Conservation (phyloP, 2,113 vertebrate genomes). For the Hyperopisus bebe region DNA sequence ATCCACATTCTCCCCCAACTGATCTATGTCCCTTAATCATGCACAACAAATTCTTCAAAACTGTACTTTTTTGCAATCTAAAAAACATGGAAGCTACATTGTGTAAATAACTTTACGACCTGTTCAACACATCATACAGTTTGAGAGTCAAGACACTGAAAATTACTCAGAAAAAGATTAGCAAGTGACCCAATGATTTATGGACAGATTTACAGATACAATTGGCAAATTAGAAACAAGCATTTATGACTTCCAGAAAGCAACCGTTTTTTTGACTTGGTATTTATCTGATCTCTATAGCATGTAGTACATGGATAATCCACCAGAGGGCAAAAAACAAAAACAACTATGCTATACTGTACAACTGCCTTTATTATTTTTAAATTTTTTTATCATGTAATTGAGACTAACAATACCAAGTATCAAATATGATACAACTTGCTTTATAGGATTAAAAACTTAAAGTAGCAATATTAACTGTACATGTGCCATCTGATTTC, state of each 20-base stretch:
- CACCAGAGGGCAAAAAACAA: neutral
- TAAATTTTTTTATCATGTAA: neutral
- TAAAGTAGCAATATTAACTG: neutral
- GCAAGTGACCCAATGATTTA: neutral
- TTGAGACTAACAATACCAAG: neutral
- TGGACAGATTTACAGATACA: neutral
- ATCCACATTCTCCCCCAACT: neutral
- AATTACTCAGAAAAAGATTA: neutral
- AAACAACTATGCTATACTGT: neutral
- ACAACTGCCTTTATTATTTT: neutral
- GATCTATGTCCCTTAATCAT: too few species aligned
- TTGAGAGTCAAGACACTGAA: neutral
- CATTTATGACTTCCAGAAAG: neutral
- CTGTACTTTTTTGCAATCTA: too few species aligned
- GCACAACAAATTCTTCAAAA: too few species aligned
- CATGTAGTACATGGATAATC: neutral
- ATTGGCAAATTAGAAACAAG: neutral
- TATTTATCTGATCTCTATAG: neutral
- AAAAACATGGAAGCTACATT: too few species aligned
- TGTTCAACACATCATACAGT: neutral
- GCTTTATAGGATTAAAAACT: neutral
- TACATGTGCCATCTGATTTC: neutral
- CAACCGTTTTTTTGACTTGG: neutral
- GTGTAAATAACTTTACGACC: too few species aligned
- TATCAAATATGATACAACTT: neutral